These are phyloP conservation scores for Antheraea mylitta DNA, from an alignment of 1,140 invertebrate genomes.

Conservation along the genomic window DNA sequence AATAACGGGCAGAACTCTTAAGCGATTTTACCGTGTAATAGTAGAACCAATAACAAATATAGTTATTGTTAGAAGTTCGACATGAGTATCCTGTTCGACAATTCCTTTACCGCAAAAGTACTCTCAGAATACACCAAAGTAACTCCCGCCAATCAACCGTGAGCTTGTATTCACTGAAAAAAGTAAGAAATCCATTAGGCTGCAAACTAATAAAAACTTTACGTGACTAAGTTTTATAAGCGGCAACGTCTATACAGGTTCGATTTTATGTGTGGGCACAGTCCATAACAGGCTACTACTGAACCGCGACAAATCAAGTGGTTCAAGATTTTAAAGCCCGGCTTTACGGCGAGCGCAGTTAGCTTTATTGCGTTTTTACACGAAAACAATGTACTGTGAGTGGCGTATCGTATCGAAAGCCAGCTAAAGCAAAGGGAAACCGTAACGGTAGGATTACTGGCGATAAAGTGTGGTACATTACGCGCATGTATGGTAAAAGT, in stretches of 20 bases:
- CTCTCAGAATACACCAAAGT: constrained; percentile 32
- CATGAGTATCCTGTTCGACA: constrained; percentile 13
- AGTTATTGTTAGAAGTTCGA: constrained; percentile 33
- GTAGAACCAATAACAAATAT: constrained; percentile 19
- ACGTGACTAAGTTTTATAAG: constrained; percentile 25
- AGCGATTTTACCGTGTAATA: constrained; percentile 27
- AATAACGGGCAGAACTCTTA: constrained; percentile 15
- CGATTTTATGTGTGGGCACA: constrained; percentile 36
- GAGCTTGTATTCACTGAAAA: constrained; percentile 35
- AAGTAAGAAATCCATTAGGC: constrained; percentile 30
- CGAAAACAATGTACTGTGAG: constrained; percentile 38
- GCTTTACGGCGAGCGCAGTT: constrained; percentile 34
- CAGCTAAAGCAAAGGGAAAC: constrained; percentile 33
- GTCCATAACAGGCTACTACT: constrained; percentile 32
- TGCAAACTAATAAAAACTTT: constrained; percentile 33
- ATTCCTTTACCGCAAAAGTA: constrained; percentile 21
- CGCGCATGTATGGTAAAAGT: constrained; percentile 50
- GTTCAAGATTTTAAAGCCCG: constrained; percentile 43
- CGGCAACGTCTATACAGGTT: constrained; percentile 17
- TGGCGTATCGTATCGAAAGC: constrained; percentile 25
- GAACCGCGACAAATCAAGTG: constrained; percentile 39
- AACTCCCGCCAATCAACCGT: constrained; percentile 37
- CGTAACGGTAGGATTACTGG: constrained; percentile 51
- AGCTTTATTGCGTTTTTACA: constrained; percentile 60
- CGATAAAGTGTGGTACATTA: constrained; percentile 61